Conservation (phyloP, 2,888 invertebrate genomes). For the Plebejus melissa region DNA sequence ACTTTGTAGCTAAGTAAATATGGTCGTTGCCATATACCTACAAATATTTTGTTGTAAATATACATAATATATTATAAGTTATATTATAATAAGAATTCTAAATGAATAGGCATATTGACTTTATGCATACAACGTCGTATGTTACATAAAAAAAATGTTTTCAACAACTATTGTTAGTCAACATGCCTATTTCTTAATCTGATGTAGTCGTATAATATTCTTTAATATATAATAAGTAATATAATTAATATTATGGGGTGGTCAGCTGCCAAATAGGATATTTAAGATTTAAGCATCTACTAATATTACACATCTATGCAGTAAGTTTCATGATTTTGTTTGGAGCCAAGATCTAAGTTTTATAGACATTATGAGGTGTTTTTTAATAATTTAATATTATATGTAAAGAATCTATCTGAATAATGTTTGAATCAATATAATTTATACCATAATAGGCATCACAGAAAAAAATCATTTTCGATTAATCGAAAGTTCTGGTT, state of each 20-base stretch:
- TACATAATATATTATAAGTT: background rate
- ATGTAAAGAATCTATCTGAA: too few relatives aligned
- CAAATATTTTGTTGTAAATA: background rate
- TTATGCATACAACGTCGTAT: too few relatives aligned
- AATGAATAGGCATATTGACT: background rate
- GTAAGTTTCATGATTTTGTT: background rate
- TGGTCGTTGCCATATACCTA: background rate
- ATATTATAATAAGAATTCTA: too few relatives aligned
- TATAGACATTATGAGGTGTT: too few relatives aligned
- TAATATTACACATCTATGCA: too few relatives aligned
- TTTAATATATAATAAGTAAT: background rate
- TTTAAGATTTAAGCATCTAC: too few relatives aligned
- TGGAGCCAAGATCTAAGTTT: background rate
- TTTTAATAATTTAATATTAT: too few relatives aligned
- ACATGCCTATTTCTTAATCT: background rate
- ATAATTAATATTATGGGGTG: background rate
- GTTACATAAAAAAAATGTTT: background rate
- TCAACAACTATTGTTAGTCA: background rate
- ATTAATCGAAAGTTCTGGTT: conserved; percentile 10
- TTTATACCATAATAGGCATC: background rate
- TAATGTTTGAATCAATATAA: background rate
- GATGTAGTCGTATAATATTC: background rate
- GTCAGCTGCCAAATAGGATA: too few relatives aligned
- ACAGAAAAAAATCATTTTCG: background rate
- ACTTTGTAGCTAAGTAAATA: background rate